Percentiles rank a stretch among this genome's conserved stretches.
phyloP scores from a whole-genome alignment of 2,888 invertebrate species.

The Aethes cnicana region DNA sequence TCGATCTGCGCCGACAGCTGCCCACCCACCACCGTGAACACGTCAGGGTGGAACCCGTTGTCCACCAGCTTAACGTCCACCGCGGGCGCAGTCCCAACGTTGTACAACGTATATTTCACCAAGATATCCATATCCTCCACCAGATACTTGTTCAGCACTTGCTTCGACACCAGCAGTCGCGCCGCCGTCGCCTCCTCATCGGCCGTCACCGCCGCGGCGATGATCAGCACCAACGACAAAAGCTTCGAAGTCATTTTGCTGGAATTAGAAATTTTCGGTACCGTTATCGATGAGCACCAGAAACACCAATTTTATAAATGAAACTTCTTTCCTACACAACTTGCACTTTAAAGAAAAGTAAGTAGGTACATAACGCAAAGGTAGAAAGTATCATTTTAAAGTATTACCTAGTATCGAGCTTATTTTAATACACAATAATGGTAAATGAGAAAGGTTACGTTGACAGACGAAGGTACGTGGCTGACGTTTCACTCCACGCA shows the following conservation, averaged over 20 bases:
- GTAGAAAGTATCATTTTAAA: slow-evolving; percentile 10
- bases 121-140: slow-evolving; percentile 98
- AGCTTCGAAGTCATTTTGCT: slow-evolving; percentile 72
- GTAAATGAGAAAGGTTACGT: slow-evolving; percentile 44
- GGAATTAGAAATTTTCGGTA: slow-evolving; percentile 49
- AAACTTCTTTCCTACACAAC: slow-evolving; percentile 5
- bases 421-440: slow-evolving; percentile 35
- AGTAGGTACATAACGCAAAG: neutral
- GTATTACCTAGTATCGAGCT: slow-evolving; percentile 40
- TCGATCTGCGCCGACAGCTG: slow-evolving; percentile 91
- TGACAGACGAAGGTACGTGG: slow-evolving; percentile 73
- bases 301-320: slow-evolving; percentile 24
- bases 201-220: slow-evolving; percentile 72
- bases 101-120: slow-evolving; percentile 96
- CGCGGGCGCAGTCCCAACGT: slow-evolving; percentile 95
- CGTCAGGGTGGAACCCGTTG: slow-evolving; percentile 94
- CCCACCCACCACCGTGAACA: slow-evolving; percentile 95
- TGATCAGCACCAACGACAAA: slow-evolving; percentile 68
- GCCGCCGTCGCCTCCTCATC: slow-evolving; percentile 90
- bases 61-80: slow-evolving; percentile 94
- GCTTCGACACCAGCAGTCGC: slow-evolving; percentile 93
- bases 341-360: slow-evolving; percentile 32
- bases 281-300: slow-evolving; percentile 18
- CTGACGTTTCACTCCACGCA: slow-evolving; percentile 82
- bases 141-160: slow-evolving; percentile 96